Percentiles rank a stretch among this genome's conserved stretches.
Evolutionary conservation across 2,888 invertebrate genomes (phyloP).

Genomic region (Allophyes oxyacanthae): DNA sequence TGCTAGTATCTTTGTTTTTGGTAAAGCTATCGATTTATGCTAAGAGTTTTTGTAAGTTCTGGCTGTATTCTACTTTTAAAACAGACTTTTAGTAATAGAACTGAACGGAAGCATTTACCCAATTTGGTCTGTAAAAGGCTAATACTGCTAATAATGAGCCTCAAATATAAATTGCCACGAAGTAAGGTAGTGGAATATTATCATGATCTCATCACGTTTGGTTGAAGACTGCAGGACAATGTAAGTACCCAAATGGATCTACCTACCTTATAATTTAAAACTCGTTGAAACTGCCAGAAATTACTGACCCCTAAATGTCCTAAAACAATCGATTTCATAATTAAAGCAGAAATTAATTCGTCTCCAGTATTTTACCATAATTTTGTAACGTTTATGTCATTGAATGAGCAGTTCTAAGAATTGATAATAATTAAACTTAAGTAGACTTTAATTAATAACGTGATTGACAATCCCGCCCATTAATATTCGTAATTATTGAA

Average conservation of each 20-base stretch:
- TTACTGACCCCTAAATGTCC: too few species aligned
- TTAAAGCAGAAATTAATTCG: conserved; percentile 18
- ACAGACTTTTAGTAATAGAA: not conserved
- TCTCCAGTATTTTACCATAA: not conserved
- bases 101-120: too few species aligned
- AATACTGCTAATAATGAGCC: too few species aligned
- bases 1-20: conserved; percentile 12
- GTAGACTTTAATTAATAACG: conserved; percentile 32
- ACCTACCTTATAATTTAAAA: too few species aligned
- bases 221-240: too few species aligned
- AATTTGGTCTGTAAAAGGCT: too few species aligned
- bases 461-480: conserved; percentile 38
- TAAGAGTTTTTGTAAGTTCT: not conserved
- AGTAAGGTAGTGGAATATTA: too few species aligned
- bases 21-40: not conserved
- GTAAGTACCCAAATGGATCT: too few species aligned
- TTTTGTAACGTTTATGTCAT: conserved; percentile 20
- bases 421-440: conserved; percentile 45
- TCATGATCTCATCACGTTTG: too few species aligned
- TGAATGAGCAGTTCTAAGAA: conserved; percentile 14
- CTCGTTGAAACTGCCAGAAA: too few species aligned
- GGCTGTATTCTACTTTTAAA: not conserved
- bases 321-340: not conserved
- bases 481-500: conserved; percentile 46
- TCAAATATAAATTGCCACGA: too few species aligned